A percentile compares a stretch with the other conserved stretches of the same genome.
phyloP scores from a whole-genome alignment of 2,113 vertebrate species.

The Neomonachus schauinslandi region DNA sequence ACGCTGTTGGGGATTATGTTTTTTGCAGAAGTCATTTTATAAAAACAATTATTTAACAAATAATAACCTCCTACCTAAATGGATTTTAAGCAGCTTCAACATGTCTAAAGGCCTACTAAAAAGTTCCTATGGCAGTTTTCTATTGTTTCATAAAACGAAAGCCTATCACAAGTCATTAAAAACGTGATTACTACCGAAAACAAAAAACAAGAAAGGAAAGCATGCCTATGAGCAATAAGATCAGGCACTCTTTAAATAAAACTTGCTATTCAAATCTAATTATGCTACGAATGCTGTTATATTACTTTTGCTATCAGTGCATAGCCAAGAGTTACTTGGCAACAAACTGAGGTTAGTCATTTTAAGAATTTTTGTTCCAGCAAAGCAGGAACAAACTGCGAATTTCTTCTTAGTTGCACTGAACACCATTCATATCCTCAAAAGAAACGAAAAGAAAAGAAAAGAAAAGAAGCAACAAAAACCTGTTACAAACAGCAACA shows the following conservation, averaged over 20 bases:
- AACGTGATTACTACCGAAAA: constrained; percentile 25
- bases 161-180: constrained; percentile 6
- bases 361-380: constrained; percentile 77
- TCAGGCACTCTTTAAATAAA: constrained; percentile 77
- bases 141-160: constrained; percentile 54
- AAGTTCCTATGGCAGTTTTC: constrained; percentile 26
- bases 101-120: constrained; percentile 28
- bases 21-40: background rate
- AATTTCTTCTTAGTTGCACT: constrained; percentile 65
- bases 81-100: constrained; percentile 10
- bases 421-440: constrained; percentile 11
- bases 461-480: background rate
- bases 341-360: constrained; percentile 75
- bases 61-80: constrained; percentile 26
- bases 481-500: constrained; percentile 20
- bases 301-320: constrained; percentile 70
- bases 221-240: constrained; percentile 53
- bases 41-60: constrained; percentile 46
- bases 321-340: constrained; percentile 80
- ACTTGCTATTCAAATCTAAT: constrained; percentile 71
- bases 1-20: constrained; percentile 5
- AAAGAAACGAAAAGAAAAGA: constrained; percentile 32
- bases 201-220: constrained; percentile 7
- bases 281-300: constrained; percentile 75
- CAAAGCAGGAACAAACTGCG: constrained; percentile 70